These are phyloP conservation scores for Bubo bubo DNA, from an alignment of 2,113 vertebrate species.

Conservation along the genomic window DNA sequence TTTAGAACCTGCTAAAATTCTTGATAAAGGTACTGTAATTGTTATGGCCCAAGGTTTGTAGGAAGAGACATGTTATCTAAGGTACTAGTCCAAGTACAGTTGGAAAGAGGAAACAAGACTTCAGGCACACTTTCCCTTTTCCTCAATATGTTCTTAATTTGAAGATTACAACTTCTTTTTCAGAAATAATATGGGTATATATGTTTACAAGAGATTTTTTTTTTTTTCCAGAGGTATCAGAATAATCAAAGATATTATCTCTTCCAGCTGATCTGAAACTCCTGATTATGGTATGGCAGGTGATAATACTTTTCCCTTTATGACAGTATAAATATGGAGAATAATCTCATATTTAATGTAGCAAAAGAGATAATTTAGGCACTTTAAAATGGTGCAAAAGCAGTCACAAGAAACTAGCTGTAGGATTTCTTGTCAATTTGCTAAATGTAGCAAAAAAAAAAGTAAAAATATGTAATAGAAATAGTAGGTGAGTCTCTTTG, in stretches of 20 bases:
- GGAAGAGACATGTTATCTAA: not conserved
- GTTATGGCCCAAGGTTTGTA: not conserved
- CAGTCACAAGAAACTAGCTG: not conserved
- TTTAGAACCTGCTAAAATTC: not conserved
- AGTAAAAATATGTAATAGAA: not conserved
- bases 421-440: not conserved
- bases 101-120: not conserved
- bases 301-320: not conserved
- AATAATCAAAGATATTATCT: not conserved
- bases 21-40: not conserved
- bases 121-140: not conserved
- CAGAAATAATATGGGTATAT: not conserved
- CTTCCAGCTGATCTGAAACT: not conserved
- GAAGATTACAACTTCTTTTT: not conserved
- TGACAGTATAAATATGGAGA: not conserved
- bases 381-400: not conserved
- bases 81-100: not conserved
- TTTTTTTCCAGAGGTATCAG: not conserved
- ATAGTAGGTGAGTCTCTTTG: not conserved
- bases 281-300: not conserved
- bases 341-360: not conserved
- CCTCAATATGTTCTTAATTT: not conserved
- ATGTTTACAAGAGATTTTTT: not conserved
- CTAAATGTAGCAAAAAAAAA: not conserved
- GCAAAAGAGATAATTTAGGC: not conserved